phyloP scores from a whole-genome alignment of 2,113 vertebrate species.

The Mixornis gularis region DNA sequence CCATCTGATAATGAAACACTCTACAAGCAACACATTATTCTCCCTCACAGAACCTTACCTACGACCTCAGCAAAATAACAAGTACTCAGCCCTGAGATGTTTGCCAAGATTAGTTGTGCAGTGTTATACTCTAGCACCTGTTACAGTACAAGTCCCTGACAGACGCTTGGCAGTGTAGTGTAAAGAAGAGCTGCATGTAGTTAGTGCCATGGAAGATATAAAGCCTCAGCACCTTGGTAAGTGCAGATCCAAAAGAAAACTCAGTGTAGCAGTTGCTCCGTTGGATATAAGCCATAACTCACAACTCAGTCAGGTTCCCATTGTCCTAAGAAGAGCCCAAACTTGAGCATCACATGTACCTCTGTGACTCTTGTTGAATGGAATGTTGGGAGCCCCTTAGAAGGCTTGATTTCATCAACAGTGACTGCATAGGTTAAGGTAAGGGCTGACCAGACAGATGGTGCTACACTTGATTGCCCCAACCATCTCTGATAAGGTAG shows the following conservation, averaged over 20 bases:
- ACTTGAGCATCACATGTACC: background rate
- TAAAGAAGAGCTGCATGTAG: background rate
- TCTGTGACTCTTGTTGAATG: background rate
- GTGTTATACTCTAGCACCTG: background rate
- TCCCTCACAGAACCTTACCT: background rate
- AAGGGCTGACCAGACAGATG: background rate
- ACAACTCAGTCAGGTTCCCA: background rate
- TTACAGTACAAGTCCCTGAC: background rate
- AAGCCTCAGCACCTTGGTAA: background rate
- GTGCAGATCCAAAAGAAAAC: background rate
- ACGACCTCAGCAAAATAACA: background rate
- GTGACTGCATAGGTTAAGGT: background rate
- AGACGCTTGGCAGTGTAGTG: background rate
- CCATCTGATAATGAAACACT: constrained; percentile 41
- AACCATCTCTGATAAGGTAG: background rate
- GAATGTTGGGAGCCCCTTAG: background rate
- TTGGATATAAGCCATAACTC: background rate
- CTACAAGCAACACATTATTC: background rate
- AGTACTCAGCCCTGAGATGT: background rate
- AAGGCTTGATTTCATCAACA: background rate
- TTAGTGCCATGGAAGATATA: background rate
- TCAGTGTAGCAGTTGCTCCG: background rate
- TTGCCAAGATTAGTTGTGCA: background rate
- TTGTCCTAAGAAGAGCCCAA: background rate
- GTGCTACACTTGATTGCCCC: background rate